A percentile compares a stretch with the other conserved stretches of the same genome.
phyloP scores from a whole-genome alignment of 2,797 vertebrate genomes.

The Taeniopygia guttata region DNA sequence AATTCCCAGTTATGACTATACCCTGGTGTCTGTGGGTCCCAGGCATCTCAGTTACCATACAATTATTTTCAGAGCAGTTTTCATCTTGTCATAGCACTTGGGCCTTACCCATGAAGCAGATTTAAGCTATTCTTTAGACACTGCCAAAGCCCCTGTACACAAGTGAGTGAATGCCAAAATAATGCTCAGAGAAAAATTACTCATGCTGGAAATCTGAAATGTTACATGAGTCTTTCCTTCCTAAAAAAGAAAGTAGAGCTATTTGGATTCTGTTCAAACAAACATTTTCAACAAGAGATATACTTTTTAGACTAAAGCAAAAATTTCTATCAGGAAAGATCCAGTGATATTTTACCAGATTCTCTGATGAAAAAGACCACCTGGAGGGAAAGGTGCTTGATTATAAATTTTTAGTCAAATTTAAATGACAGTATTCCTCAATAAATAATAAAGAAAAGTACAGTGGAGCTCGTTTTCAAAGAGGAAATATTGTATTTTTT shows the following conservation, averaged over 20 bases:
- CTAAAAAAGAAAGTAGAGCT: background rate
- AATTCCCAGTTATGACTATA: background rate
- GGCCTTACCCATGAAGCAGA: background rate
- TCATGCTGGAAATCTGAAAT: slow-evolving; percentile 24
- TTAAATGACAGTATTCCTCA: background rate
- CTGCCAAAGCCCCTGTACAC: background rate
- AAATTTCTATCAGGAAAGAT: background rate
- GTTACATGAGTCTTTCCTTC: background rate
- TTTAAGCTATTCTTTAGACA: background rate
- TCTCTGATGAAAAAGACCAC: background rate
- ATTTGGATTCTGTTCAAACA: background rate
- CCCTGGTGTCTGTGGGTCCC: background rate
- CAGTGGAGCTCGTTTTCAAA: background rate
- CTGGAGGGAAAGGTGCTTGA: background rate
- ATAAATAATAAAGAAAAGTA: background rate
- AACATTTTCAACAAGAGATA: slow-evolving; percentile 21
- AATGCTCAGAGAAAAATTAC: slow-evolving; percentile 33
- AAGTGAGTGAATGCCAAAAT: background rate
- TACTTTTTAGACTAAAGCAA: background rate
- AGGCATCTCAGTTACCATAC: background rate
- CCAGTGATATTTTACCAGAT: background rate
- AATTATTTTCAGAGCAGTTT: background rate
- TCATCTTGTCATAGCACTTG: background rate
- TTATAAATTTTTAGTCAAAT: background rate
- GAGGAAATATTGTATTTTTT: background rate